Evolutionary conservation across 2,888 invertebrate genomes (phyloP), one percentile per base, ranked within the genome.

Genomic region (Myopa tessellatipennis): DNA sequence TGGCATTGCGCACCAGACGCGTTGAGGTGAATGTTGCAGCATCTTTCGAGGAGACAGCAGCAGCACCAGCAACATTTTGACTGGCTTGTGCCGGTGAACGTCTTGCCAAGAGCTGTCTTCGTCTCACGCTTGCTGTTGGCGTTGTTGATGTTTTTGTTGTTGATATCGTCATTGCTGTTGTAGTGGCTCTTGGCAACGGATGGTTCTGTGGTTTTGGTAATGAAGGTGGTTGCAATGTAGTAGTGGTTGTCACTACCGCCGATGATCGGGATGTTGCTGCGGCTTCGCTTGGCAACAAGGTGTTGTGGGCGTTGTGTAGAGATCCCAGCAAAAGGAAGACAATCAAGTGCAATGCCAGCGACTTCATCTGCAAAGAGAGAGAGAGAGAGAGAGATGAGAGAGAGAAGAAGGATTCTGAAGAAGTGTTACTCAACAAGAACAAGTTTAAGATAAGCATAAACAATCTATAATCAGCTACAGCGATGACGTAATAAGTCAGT

Each of bases 271-370:
- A 14, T 40, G 68, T 63, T 63, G 74, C 65, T 36, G 78, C 74
- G 52, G 60, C 74, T 74, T 63, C 70, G 52, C 79, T 73, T 52
- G 79, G 75, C 70, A 79, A 55, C 65, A 63, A 60, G 5, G 40
- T 26, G 67, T 8, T 69, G 76, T 18, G 65, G 75, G 79, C 74
- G 61, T 58, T 75, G 70, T 73, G 61, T 18, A 78, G 80, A 73
- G 81, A 77, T 81, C 77, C 70, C 77, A 84, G 80, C 79, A 85
- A 81, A 81, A 87, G 84, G 80, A 86, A 83, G 82, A 85, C 85
- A 81, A 85, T 84, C 85, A 88, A 88, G 87, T 87, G 88, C 87
- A 89, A 88, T 88, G 88, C 85, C 85, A 88, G 85, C 85, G 87
- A 84, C 86, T 86, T 87, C 86, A 86, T 86, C 87, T 87, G 83